These are phyloP conservation scores for Megathymus violae DNA, from an alignment of 1,140 invertebrate species.

Conservation along the genomic window DNA sequence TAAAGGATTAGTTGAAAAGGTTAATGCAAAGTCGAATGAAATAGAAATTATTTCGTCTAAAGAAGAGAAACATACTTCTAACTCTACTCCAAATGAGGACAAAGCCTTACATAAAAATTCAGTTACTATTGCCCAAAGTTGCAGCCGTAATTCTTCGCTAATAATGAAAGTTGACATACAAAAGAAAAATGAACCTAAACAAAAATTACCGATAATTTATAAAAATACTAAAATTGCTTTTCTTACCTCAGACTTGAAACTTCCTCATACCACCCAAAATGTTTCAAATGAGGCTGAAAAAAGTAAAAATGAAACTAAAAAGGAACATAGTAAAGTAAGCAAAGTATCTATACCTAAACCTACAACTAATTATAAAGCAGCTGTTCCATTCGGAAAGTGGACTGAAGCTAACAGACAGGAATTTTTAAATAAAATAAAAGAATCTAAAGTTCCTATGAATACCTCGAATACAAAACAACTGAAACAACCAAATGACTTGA, in stretches of 20 bases:
- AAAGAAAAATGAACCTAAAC: neutral
- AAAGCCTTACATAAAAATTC: neutral
- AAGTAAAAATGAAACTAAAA: conserved; percentile 33
- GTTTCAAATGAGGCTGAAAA: conserved; percentile 33
- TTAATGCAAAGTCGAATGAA: neutral
- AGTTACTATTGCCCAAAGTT: neutral
- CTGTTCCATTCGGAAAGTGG: conserved; percentile 78
- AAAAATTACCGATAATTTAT: neutral
- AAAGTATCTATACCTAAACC: conserved; percentile 46
- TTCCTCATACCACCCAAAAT: conserved; percentile 10
- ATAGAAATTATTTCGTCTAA: neutral
- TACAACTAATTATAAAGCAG: conserved; percentile 55
- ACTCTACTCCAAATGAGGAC: neutral
- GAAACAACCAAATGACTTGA: conserved; percentile 77
- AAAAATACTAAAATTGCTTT: neutral
- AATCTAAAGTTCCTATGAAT: conserved; percentile 61
- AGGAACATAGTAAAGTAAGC: conserved; percentile 41
- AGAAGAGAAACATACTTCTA: neutral
- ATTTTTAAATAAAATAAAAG: conserved; percentile 77
- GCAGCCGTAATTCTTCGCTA: neutral
- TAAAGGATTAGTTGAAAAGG: neutral
- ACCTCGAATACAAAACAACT: conserved; percentile 71
- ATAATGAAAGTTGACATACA: neutral
- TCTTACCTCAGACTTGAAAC: conserved; percentile 8
- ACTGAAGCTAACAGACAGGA: conserved; percentile 75